These are phyloP conservation scores for Pogonocherus hispidulus DNA, from an alignment of 2,888 invertebrate genomes.

Conservation along the genomic window DNA sequence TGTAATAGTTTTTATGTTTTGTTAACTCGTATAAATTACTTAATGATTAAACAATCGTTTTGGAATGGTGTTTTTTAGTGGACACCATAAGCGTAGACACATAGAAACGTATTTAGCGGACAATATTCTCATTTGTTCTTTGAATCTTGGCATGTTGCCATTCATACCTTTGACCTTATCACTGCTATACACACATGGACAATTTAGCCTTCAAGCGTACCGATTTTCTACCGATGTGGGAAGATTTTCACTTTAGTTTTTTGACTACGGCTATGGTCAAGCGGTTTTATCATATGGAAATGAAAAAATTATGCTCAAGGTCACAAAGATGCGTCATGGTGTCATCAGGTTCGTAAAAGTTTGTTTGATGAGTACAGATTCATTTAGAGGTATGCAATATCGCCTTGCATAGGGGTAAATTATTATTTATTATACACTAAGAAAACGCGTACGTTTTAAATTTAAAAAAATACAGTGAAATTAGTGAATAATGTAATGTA, in stretches of 20 bases:
- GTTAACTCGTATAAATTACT: slow-evolving; percentile 37
- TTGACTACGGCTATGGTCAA: not conserved
- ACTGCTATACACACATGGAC: too few species aligned
- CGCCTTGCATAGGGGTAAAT: not conserved
- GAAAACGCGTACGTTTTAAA: too few species aligned
- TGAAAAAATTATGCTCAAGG: slow-evolving; percentile 14
- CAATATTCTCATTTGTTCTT: not conserved
- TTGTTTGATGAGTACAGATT: too few species aligned
- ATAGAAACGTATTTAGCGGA: not conserved
- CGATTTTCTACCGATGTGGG: too few species aligned
- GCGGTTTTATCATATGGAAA: slow-evolving; percentile 3
- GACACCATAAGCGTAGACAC: slow-evolving; percentile 30
- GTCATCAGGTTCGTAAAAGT: not conserved
- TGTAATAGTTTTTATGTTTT: slow-evolving; percentile 39
- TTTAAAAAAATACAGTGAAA: too few species aligned
- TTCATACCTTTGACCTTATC: too few species aligned
- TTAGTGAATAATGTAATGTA: too few species aligned
- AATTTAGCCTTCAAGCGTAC: too few species aligned
- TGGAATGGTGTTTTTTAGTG: slow-evolving; percentile 36
- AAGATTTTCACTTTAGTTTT: not conserved
- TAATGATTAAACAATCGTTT: slow-evolving; percentile 39
- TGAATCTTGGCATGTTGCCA: not conserved
- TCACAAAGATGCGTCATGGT: not conserved
- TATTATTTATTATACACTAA: not conserved
- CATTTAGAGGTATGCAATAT: not conserved